Evolutionary conservation across 2,888 invertebrate species (phyloP), one percentile per base, ranked within the genome.

Genomic region (Matsumyia berberina): DNA sequence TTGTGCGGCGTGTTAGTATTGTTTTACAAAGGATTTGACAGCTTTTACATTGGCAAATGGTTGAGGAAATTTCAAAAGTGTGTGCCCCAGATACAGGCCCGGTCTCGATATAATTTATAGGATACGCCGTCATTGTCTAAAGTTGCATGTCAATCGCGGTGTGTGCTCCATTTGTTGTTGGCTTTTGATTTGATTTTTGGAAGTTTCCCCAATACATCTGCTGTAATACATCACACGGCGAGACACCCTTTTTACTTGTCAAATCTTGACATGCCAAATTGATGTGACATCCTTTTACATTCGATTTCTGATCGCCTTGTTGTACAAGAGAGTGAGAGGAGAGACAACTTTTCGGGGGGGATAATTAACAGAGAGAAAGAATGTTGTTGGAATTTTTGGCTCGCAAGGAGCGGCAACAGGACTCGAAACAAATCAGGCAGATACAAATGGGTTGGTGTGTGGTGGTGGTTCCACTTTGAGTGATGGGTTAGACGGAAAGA

Each of bases 251-350:
- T 88, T 88, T 87, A 89, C 88, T 88, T 89, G 89, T 89, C 89
- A 89, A 88, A 88, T 78, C 80, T 77, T 87, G 88, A 89, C 88
- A 88, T 87, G 86, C 87, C 88, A 88, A 88, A 89, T 89, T 88
- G 88, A 89, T 88, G 88, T 88, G 89, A 89, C 89, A 89, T 88
- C 88, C 87, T 88, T 88, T 89, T 88, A 88, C 88, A 89, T 89
- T 89, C 88, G 88, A 89, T 89, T 89, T 87, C 86, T 86, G 69
- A 86, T 72, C 78, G 42, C 39, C 49, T 46, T 46, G 31, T 44
- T 15, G 9, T 46, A 17, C 15, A 24, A 1, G 4, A 24, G 24
- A 24, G 46, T 39, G 6, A 39, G 39, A 64, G 4, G 24, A 24
- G 46, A 49, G 6, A 39, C 49, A 64, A 55, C 76, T 67, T 74